Base-by-base conservation (phyloP, 1,140 invertebrate species). In the Grapholita molesta region DNA sequence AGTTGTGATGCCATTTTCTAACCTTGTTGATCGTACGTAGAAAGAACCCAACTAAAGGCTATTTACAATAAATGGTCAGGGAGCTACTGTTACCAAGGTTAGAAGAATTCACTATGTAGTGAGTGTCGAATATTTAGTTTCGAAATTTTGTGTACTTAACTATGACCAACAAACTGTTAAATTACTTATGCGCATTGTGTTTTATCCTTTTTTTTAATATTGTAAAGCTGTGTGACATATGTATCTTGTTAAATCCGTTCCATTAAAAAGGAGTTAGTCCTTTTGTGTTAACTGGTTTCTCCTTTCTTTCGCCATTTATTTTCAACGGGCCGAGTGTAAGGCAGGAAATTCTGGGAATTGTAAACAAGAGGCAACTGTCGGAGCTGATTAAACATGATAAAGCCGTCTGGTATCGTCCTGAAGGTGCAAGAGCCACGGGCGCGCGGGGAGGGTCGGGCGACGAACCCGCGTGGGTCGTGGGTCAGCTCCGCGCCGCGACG, bases 381-480 rank as follows among this genome's bases (percentile, higher is more conserved):
- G 71, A 73, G 65, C 57, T 74, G 71, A 82, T 81, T 79, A 78
- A 79, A 76, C 53, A 72, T 73, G 80, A 87, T 86, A 85, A 84
- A 80, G 78, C 69, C 69, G 84, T 82, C 79, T 82, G 77, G 64
- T 70, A 74, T 72, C 53, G 78, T 76, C 75, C 75, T 79, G 79
- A 74, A 67, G 67, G 69, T 69, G 70, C 38, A 78, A 70, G 72
- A 73, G 69, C 55, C 28, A 77, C 77, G 72, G 79, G 61, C 67
- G 71, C 69, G 61, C 68, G 64, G 69, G 32, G 35, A 28, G 69
- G 64, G 28, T 24, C 78, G 84, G 82, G 69, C 86, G 77, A 82
- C 80, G 86, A 90, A 84, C 88, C 76, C 79, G 83, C 83, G 84
- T 85, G 86, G 86, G 88, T 90, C 88, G 86, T 77, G 86, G 88